Conservation (phyloP, 1,140 invertebrate species). For the Drosophila nannoptera region DNA sequence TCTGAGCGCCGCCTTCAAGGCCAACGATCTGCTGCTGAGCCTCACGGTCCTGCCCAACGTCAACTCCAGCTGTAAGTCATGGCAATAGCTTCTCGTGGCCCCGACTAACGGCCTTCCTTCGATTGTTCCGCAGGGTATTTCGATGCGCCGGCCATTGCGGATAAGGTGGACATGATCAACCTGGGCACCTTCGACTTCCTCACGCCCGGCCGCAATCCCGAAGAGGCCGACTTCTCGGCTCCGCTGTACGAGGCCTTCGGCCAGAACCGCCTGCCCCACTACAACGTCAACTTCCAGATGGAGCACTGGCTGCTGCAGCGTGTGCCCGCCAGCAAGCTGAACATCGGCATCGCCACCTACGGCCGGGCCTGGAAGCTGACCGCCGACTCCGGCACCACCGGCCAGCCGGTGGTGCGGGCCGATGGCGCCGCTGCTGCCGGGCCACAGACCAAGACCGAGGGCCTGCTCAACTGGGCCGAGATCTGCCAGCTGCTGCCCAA, state of each 20-base stretch:
- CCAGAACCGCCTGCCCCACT: constrained; percentile 81
- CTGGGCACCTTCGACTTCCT: constrained; percentile 89
- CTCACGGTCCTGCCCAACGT: constrained; percentile 88
- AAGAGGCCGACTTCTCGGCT: constrained; percentile 87
- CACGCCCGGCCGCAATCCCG: constrained; percentile 86
- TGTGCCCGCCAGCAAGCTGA: constrained; percentile 86
- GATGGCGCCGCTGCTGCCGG: constrained; percentile 83
- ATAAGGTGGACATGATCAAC: constrained; percentile 89
- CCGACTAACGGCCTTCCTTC: too few species aligned
- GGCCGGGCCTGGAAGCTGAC: constrained; percentile 91
- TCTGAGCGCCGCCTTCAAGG: constrained; percentile 83
- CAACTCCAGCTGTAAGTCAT: constrained; percentile 84
- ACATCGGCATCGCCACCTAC: constrained; percentile 90
- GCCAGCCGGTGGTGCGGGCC: constrained; percentile 85
- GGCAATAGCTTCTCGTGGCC: too few species aligned
- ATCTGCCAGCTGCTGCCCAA: constrained; percentile 86
- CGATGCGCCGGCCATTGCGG: constrained; percentile 85
- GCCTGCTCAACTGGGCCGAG: constrained; percentile 89
- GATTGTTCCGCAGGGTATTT: constrained; percentile 82
- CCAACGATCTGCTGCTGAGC: constrained; percentile 83
- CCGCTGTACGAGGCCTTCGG: constrained; percentile 86
- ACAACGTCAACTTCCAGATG: constrained; percentile 84
- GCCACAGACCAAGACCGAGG: constrained; percentile 84
- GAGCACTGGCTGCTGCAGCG: constrained; percentile 84
- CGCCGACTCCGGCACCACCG: constrained; percentile 84